Conservation (phyloP, 2,797 vertebrate species). For the Cossypha dichroa region DNA sequence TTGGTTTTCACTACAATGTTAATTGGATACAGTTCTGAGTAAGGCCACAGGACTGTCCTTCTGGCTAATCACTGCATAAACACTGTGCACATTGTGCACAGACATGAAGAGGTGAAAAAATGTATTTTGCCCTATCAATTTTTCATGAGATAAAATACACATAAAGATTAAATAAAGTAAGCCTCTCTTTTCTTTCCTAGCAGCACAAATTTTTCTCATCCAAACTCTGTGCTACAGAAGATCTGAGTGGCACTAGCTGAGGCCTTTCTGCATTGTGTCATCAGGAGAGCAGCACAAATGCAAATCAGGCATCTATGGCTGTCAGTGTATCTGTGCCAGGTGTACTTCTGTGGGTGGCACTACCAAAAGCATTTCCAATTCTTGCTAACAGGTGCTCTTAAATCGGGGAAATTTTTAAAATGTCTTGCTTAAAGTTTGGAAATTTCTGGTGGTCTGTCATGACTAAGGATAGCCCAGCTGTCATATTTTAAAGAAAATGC, state of each 20-base stretch:
- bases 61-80: neutral
- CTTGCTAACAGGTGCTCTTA: neutral
- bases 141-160: neutral
- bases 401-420: neutral
- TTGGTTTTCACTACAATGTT: neutral
- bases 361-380: neutral
- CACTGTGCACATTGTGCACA: neutral
- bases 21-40: neutral
- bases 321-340: neutral
- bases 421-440: neutral
- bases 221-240: neutral
- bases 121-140: neutral
- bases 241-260: neutral
- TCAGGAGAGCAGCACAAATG: neutral
- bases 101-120: neutral
- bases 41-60: neutral
- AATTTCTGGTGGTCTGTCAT: neutral
- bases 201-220: neutral
- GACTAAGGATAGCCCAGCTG: neutral
- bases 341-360: neutral
- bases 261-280: neutral
- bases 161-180: neutral
- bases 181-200: neutral
- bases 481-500: neutral
- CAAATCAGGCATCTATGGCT: neutral